Conservation (phyloP, 2,888 invertebrate genomes). For the Dryobotodes eremita region DNA sequence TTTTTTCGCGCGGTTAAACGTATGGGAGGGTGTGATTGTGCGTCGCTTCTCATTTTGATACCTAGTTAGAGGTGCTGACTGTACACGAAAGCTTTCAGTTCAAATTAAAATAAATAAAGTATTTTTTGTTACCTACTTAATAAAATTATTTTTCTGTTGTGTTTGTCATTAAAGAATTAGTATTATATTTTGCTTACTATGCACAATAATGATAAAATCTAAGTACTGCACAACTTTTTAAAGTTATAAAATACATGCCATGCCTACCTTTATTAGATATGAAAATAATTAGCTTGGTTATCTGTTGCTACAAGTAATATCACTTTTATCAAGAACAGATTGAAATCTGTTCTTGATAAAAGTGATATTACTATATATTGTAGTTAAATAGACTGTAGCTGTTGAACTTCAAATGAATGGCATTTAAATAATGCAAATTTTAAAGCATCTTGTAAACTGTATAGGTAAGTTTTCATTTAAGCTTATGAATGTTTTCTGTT, state of each 20-base stretch:
- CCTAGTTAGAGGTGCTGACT: conserved; percentile 7
- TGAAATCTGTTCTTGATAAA: no score
- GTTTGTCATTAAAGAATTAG: neutral
- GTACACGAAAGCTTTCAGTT: neutral
- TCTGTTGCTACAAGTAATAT: neutral
- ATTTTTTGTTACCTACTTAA: no score
- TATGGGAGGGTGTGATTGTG: conserved; percentile 63
- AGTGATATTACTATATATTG: no score
- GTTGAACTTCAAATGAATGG: neutral
- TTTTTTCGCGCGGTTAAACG: conserved; percentile 60
- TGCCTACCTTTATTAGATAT: neutral
- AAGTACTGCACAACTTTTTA: neutral
- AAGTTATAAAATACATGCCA: neutral
- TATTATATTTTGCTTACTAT: no score
- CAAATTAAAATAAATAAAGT: neutral
- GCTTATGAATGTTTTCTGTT: neutral
- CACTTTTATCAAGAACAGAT: conserved; percentile 1
- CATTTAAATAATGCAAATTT: conserved; percentile 1
- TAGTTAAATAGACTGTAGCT: neutral
- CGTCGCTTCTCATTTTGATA: conserved; percentile 15
- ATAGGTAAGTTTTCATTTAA: neutral
- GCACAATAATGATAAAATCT: neutral
- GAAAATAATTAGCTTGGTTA: neutral
- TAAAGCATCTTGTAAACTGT: neutral
- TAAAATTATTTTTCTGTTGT: neutral